phyloP scores from a whole-genome alignment of 2,797 vertebrate genomes.

The Falco biarmicus region DNA sequence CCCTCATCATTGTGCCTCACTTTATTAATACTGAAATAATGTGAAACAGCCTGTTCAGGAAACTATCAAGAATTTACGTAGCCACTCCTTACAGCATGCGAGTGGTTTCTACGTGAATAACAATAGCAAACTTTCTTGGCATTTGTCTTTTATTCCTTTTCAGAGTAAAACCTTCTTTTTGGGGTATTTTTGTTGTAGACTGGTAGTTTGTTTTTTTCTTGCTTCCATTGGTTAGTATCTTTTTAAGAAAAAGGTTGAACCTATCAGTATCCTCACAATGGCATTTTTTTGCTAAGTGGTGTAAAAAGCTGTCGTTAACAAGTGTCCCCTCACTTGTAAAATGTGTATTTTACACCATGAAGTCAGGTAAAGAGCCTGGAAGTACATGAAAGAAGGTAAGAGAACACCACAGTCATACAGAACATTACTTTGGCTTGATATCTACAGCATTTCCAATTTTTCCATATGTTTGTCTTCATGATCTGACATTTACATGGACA shows the following conservation, averaged over 20 bases:
- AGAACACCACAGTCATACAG: background rate
- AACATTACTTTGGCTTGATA: background rate
- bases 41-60: background rate
- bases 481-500: background rate
- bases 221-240: background rate
- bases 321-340: background rate
- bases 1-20: background rate
- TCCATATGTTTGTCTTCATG: background rate
- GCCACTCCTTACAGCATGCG: background rate
- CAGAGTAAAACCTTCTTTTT: background rate
- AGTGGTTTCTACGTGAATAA: slow-evolving; percentile 9
- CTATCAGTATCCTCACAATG: background rate
- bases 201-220: background rate
- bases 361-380: background rate
- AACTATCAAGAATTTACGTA: background rate
- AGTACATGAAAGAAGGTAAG: background rate
- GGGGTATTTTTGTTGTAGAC: background rate
- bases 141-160: background rate
- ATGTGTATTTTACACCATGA: background rate
- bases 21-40: slow-evolving; percentile 11
- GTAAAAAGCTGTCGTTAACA: background rate
- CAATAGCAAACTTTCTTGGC: background rate
- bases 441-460: background rate
- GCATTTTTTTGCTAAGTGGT: background rate
- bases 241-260: background rate